Evolutionary conservation across 2,113 vertebrate genomes (phyloP).

Genomic region (Albula goreensis): DNA sequence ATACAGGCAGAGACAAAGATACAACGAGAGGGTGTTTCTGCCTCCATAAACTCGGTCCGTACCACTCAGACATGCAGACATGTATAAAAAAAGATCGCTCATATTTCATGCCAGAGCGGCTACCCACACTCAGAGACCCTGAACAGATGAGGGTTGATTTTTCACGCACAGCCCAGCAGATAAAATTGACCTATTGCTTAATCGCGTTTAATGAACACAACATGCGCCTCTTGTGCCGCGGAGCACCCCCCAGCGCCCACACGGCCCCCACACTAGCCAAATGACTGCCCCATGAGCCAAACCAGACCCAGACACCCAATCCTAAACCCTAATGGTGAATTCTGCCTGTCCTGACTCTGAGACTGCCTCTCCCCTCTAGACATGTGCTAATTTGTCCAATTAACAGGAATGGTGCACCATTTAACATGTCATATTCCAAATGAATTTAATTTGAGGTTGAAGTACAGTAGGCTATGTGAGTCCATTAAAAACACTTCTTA

Average conservation of each 20-base stretch:
- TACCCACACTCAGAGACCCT: slow-evolving; percentile 37
- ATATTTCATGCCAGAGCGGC: slow-evolving; percentile 54
- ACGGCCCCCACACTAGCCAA: slow-evolving; percentile 26
- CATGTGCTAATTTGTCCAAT: slow-evolving; percentile 66
- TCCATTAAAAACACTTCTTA: slow-evolving; percentile 38
- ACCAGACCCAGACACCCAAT: slow-evolving; percentile 55
- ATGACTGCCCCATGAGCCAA: slow-evolving; percentile 51
- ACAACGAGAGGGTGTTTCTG: not conserved
- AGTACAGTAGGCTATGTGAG: slow-evolving; percentile 43
- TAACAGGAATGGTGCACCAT: slow-evolving; percentile 68
- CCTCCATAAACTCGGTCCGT: slow-evolving; percentile 28
- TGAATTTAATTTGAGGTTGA: slow-evolving; percentile 61
- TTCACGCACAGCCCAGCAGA: slow-evolving; percentile 54
- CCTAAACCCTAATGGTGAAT: slow-evolving; percentile 60
- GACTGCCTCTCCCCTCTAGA: slow-evolving; percentile 63
- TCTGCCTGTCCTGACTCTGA: slow-evolving; percentile 57
- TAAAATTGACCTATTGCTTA: slow-evolving; percentile 69
- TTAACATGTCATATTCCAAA: slow-evolving; percentile 70
- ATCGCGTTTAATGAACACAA: slow-evolving; percentile 70
- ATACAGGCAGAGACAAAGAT: too few species aligned
- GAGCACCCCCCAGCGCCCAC: slow-evolving; percentile 43
- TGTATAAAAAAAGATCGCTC: slow-evolving; percentile 49
- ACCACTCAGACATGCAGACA: slow-evolving; percentile 55
- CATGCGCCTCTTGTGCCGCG: slow-evolving; percentile 17
- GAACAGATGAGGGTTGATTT: slow-evolving; percentile 40